phyloP scores from a whole-genome alignment of 2,113 vertebrate genomes.

The Romanogobio albipinnatus region DNA sequence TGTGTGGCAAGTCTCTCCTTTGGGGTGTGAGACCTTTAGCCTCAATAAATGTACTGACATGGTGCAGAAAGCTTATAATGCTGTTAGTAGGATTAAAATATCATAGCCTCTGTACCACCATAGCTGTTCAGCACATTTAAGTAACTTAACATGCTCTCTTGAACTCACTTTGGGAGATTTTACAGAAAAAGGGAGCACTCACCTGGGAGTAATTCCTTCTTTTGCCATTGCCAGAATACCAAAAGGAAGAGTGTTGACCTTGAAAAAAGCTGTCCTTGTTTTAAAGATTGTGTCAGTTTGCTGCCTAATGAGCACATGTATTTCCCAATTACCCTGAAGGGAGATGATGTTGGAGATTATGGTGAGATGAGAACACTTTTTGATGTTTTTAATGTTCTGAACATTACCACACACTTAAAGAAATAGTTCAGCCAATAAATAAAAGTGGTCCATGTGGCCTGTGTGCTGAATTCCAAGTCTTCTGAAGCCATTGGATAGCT shows the following conservation, averaged over 20 bases:
- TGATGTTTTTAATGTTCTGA: background rate
- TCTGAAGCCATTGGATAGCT: background rate
- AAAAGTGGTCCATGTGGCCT: background rate
- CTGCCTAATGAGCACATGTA: conserved; percentile 25
- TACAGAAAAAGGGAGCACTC: conserved; percentile 25
- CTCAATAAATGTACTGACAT: conserved; percentile 18
- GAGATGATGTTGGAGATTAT: too few species aligned
- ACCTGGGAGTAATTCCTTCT: conserved; percentile 28
- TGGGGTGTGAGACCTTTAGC: background rate
- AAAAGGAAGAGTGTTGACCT: conserved; percentile 43
- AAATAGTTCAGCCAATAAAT: background rate
- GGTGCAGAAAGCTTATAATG: conserved; percentile 9
- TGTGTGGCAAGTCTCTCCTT: background rate
- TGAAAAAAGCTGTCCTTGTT: conserved; percentile 23
- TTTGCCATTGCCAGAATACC: conserved; percentile 24
- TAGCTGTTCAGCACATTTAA: background rate
- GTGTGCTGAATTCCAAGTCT: conserved; percentile 6
- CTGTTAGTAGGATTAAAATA: conserved; percentile 26
- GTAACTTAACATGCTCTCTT: conserved; percentile 2
- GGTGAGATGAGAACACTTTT: too few species aligned
- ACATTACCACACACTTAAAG: background rate
- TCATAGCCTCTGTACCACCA: background rate
- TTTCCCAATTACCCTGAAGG: background rate
- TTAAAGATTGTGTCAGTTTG: conserved; percentile 33
- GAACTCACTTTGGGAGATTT: conserved; percentile 17